phyloP scores from a whole-genome alignment of 2,797 vertebrate genomes.

The Aotus griseimembra region DNA sequence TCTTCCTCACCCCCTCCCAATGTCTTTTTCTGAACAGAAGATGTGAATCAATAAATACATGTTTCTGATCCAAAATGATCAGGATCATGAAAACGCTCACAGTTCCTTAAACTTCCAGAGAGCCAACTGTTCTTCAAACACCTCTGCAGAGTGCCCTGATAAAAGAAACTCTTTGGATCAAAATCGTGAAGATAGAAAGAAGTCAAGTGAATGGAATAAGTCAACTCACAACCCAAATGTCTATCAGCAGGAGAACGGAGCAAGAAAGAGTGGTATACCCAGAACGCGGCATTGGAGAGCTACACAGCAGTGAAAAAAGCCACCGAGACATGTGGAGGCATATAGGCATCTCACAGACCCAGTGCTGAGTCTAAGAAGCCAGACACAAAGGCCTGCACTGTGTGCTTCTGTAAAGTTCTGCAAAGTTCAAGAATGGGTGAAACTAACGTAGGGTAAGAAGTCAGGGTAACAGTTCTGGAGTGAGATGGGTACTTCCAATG shows the following conservation, averaged over 20 bases:
- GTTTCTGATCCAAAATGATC: neutral
- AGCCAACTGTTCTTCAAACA: neutral
- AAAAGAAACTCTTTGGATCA: neutral
- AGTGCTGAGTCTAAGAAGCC: neutral
- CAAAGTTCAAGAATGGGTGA: neutral
- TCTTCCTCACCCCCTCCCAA: neutral
- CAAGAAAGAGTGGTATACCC: fast-evolving
- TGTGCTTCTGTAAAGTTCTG: neutral
- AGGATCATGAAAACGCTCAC: neutral
- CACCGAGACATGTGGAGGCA: fast-evolving
- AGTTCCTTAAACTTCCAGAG: neutral
- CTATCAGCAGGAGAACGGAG: neutral
- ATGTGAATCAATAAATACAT: fast-evolving
- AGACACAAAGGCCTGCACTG: neutral
- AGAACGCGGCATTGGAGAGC: fast-evolving
- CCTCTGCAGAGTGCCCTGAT: fast-evolving
- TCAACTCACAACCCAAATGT: neutral
- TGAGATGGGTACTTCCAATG: fast-evolving
- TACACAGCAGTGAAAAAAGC: neutral
- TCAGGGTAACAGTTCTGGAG: neutral
- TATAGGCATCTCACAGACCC: neutral
- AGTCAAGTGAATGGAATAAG: neutral
- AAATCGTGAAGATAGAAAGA: neutral
- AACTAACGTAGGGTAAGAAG: neutral
- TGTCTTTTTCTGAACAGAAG: neutral